phyloP scores from a whole-genome alignment of 2,888 invertebrate species.

The Exocentrus adspersus region DNA sequence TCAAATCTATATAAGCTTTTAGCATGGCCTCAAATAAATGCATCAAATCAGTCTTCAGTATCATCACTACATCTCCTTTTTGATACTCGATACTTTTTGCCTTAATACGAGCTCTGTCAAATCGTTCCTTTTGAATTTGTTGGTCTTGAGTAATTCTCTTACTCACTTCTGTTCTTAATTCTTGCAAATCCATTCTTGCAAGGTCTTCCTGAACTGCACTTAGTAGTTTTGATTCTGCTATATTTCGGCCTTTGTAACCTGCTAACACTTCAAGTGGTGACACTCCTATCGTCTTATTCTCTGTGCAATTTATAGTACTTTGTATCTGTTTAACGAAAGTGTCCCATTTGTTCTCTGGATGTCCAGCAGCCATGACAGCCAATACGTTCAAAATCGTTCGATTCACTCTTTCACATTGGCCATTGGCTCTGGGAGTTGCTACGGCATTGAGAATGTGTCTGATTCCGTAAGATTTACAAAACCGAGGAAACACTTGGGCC shows the following conservation, averaged over 20 bases:
- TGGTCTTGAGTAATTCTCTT: conserved; percentile 21
- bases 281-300: not conserved
- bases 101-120: conserved; percentile 4
- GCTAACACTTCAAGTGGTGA: not conserved
- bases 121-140: conserved; percentile 31
- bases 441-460: conserved; percentile 38
- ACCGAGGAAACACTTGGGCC: conserved; percentile 27
- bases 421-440: conserved; percentile 24
- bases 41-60: conserved; percentile 29
- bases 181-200: conserved; percentile 25
- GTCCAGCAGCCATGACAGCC: conserved; percentile 34
- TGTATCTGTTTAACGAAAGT: conserved; percentile 40
- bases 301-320: conserved; percentile 44
- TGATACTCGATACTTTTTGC: conserved; percentile 7
- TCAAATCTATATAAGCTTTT: not conserved
- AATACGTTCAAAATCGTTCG: not conserved
- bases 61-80: conserved; percentile 34
- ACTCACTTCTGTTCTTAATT: conserved; percentile 19
- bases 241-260: conserved; percentile 11
- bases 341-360: conserved; percentile 43
- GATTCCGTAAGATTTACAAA: conserved; percentile 28
- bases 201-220: conserved; percentile 25
- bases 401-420: not conserved
- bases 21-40: not conserved
- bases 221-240: not conserved